Evolutionary conservation across 2,888 invertebrate genomes (phyloP), one percentile per base, ranked within the genome.

Genomic region (Heterodera filipjevi): DNA sequence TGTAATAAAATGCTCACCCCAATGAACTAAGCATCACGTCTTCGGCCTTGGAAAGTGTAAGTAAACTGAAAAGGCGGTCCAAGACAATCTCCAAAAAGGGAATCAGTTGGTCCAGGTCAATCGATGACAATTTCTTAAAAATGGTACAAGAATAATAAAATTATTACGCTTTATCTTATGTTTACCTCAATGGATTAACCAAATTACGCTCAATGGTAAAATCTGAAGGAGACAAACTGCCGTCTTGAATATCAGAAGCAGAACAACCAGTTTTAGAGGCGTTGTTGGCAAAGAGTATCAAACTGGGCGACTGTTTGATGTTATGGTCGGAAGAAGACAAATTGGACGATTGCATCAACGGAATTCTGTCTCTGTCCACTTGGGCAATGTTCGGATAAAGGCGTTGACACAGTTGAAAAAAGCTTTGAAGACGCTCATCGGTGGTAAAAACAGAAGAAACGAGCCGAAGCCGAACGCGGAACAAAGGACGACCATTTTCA

Each of bases 61-160:
- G 92, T 76, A 96, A 91, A 59, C 93, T 93, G 87, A 97, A 95
- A 64, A 98, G 92, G 89, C 96, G 95, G 90, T 95, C 95, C 74
- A 97, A 91, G 84, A 96, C 92, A 2, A 95, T 95, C 6, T 96
- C 96, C 86, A 97, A 91, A 91, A 95, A 96, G 78, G 93, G 93
- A 66, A 97, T 93, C 30, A 95, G 92, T 0, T 95, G 93, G 72
- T 93, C 92, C 82, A 94, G 92, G 86, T 95, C 94, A 80, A 96
- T 93, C 1, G 95, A 95, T 89, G 95, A 95, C 27, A 96, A 93
- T 0, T 95, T 94, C 92, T 92, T 89, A 68, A 89, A 89, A 0
- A 70, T 14, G 53, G 19, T 22, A 10, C 22, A n/a, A n/a, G n/a
- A n/a, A n/a, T n/a, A n/a, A n/a, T n/a, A n/a, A n/a, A n/a, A n/a